Base-by-base conservation (phyloP, 2,888 invertebrate genomes). In the Pollenia griseotomentosa region DNA sequence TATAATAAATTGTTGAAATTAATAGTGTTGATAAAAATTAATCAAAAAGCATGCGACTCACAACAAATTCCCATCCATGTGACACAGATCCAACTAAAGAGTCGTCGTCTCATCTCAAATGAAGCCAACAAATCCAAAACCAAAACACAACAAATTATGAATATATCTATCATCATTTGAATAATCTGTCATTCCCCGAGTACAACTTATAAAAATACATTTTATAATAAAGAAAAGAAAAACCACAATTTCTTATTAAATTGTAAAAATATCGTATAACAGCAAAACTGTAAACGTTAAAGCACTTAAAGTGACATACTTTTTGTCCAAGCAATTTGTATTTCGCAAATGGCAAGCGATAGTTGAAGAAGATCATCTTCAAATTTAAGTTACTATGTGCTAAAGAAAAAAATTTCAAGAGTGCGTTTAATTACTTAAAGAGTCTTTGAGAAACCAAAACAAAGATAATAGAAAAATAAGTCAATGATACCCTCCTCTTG, bases 11-110 rank as follows among this genome's bases (percentile, higher is more conserved):
- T 44, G 33, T 88, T 87, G 85, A 84, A 88, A 85, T 85, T 84
- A 65, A 88, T 88, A 82, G 82, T 74, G 84, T 87, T 88, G 88
- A 88, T 88, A 59, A 19, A 77, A 68, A 81, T 78, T 79, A 80
- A 88, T 86, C 79, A 84, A 77, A 83, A 86, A 87, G 73, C 71
- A 74, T 68, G 55, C 68, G 68, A 78, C 65, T 23, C 46, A 66
- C 10, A 53, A 57, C 42, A 44, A 44, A 68, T 46, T 44, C 44
- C 46, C 66, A 59, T 14, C 10, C 73, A 59, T 59, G 74, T 74
- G 61, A 74, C 74, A 74, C 48, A 57, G 7, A 70, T 23, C 51
- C 51, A 55, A 66, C 23, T 12, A 48, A 46, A 68, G 40, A 51
- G n/a, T 48, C n/a, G 55, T 68, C 33, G 33, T 33, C 33, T 33